A percentile compares a stretch with the other conserved stretches of the same genome.
phyloP scores from a whole-genome alignment of 2,113 vertebrate genomes.

The Mesocricetus auratus region DNA sequence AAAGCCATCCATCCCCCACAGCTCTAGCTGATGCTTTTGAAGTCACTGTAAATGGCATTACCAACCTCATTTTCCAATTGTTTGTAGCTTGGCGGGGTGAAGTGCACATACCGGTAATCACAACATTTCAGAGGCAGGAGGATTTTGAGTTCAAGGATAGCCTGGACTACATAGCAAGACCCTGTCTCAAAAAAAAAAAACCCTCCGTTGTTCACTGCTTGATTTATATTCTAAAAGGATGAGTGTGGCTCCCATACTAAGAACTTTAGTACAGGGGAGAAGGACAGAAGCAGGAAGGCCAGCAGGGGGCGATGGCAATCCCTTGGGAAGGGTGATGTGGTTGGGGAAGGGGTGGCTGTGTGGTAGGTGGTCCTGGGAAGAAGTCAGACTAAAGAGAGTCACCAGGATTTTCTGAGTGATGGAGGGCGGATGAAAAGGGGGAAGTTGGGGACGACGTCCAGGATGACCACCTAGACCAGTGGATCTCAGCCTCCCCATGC shows the following conservation, averaged over 20 bases:
- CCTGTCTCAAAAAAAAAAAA: too few species aligned
- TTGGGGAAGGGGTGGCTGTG: neutral
- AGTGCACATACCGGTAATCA: neutral
- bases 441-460: neutral
- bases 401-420: neutral
- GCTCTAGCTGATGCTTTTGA: neutral
- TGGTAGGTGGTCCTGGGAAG: neutral
- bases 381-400: neutral
- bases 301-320: neutral
- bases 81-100: too few species aligned
- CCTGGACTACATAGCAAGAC: neutral
- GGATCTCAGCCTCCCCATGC: neutral
- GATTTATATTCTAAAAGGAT: neutral
- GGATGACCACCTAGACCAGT: too few species aligned
- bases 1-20: neutral
- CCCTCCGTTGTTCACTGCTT: neutral
- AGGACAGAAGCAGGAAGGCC: neutral
- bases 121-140: neutral
- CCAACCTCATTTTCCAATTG: neutral
- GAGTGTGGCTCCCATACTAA: neutral
- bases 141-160: neutral
- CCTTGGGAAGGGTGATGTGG: fast-evolving
- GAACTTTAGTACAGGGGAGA: neutral
- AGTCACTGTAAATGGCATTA: neutral
- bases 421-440: neutral